Percentiles rank a stretch among this genome's conserved stretches.
These are phyloP conservation scores for Oxyura jamaicensis DNA, from an alignment of 2,113 vertebrate species.

Conservation along the genomic window DNA sequence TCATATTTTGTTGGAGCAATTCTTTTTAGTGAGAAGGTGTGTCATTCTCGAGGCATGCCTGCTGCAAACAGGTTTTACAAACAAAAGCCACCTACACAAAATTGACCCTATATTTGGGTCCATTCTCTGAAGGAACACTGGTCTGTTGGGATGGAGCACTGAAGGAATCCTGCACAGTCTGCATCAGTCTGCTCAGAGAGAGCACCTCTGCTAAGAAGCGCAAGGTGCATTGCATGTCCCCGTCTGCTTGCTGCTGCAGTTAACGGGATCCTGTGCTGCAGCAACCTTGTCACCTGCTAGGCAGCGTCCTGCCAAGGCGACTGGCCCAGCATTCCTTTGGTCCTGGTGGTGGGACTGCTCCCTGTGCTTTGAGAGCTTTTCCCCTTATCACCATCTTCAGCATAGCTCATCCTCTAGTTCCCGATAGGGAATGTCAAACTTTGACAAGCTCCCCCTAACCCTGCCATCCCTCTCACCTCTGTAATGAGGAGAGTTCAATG, in stretches of 20 bases:
- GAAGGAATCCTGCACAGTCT: background rate
- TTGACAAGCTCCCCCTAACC: background rate
- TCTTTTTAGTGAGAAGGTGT: background rate
- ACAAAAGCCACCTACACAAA: background rate
- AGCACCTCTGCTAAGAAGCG: background rate
- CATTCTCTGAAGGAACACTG: background rate
- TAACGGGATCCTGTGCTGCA: background rate
- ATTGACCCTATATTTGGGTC: background rate
- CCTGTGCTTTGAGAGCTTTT: background rate
- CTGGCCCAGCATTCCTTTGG: background rate
- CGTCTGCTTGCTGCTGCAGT: background rate
- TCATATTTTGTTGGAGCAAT: background rate
- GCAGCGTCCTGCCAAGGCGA: background rate
- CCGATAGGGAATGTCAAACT: background rate
- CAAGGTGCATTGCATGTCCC: fast-evolving
- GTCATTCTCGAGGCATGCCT: background rate
- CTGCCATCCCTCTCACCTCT: background rate
- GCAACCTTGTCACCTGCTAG: background rate
- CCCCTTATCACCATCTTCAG: background rate
- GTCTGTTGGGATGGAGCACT: background rate
- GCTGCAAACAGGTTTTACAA: background rate
- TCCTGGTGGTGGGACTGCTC: background rate
- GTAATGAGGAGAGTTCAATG: background rate
- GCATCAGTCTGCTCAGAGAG: background rate
- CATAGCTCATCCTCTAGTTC: background rate